A percentile compares a stretch with the other conserved stretches of the same genome.
These are phyloP conservation scores for Mythimna pallens DNA, from an alignment of 2,888 invertebrate species.

Conservation along the genomic window DNA sequence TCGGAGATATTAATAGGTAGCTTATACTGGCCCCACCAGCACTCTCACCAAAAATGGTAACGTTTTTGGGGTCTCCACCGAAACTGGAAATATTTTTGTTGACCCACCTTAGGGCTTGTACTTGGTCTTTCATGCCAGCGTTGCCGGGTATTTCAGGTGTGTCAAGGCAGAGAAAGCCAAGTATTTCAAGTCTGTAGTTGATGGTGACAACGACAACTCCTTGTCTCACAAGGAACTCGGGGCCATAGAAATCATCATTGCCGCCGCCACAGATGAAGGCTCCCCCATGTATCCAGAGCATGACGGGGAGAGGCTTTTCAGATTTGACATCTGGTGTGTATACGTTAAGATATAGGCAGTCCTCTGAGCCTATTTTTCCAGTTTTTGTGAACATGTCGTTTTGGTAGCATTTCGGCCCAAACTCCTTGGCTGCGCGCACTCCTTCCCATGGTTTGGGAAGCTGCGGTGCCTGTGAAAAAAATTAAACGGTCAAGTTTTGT, in stretches of 20 bases:
- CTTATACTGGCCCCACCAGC: conserved; percentile 73
- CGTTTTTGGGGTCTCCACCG: conserved; percentile 71
- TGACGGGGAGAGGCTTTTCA: conserved; percentile 62
- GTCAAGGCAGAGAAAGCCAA: conserved; percentile 71
- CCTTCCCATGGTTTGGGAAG: conserved; percentile 73
- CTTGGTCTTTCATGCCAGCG: conserved; percentile 74
- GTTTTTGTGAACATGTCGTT: conserved; percentile 32
- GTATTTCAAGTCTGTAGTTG: conserved; percentile 70
- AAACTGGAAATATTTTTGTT: conserved; percentile 70
- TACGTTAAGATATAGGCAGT: conserved; percentile 73
- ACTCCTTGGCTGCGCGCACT: conserved; percentile 70
- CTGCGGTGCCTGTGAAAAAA: conserved; percentile 55
- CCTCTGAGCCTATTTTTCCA: conserved; percentile 55
- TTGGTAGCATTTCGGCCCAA: conserved; percentile 61
- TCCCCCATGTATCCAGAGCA: conserved; percentile 71
- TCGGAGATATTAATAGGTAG: conserved; percentile 75
- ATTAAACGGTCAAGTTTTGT: background rate
- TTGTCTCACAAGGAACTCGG: conserved; percentile 69
- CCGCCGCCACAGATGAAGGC: conserved; percentile 67
- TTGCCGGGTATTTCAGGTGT: conserved; percentile 72
- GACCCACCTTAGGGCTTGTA: conserved; percentile 70
- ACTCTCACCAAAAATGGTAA: conserved; percentile 76
- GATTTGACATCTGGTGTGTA: conserved; percentile 68
- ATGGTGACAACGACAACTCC: conserved; percentile 67
- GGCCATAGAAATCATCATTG: conserved; percentile 65